Conservation (phyloP, 2,888 invertebrate species). For the Eumacrocentrus americanus region DNA sequence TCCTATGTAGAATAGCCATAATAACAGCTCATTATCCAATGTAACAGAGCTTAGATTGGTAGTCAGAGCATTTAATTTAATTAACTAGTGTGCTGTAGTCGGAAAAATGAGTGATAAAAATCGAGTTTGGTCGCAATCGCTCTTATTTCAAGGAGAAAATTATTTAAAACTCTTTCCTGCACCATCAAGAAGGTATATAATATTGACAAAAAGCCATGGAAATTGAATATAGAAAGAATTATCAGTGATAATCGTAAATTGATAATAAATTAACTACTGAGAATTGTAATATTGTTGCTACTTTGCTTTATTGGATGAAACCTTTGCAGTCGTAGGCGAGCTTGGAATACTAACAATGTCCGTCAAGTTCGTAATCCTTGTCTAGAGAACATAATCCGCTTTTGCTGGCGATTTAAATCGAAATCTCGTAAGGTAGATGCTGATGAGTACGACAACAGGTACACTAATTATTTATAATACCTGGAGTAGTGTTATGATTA, state of each 20-base stretch:
- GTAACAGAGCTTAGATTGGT: too few species aligned
- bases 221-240: too few species aligned
- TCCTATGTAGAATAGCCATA: too few species aligned
- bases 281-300: constrained; percentile 32
- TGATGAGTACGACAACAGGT: constrained; percentile 32
- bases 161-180: background rate
- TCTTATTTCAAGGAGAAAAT: background rate
- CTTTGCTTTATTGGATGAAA: constrained; percentile 51
- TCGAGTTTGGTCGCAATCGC: constrained; percentile 7
- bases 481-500: too few species aligned
- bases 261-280: too few species aligned
- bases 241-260: too few species aligned
- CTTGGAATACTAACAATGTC: constrained; percentile 38
- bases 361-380: constrained; percentile 37
- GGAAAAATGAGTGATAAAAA: too few species aligned
- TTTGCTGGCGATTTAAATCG: constrained; percentile 45
- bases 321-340: constrained; percentile 46
- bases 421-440: constrained; percentile 30
- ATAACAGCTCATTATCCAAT: too few species aligned
- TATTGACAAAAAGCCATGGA: too few species aligned
- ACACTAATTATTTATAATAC: too few species aligned
- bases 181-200: constrained; percentile 8
- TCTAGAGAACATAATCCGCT: constrained; percentile 40
- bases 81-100: too few species aligned
- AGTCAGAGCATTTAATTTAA: too few species aligned